These are phyloP conservation scores for Operophtera brumata DNA, from an alignment of 2,888 invertebrate species.

Conservation along the genomic window DNA sequence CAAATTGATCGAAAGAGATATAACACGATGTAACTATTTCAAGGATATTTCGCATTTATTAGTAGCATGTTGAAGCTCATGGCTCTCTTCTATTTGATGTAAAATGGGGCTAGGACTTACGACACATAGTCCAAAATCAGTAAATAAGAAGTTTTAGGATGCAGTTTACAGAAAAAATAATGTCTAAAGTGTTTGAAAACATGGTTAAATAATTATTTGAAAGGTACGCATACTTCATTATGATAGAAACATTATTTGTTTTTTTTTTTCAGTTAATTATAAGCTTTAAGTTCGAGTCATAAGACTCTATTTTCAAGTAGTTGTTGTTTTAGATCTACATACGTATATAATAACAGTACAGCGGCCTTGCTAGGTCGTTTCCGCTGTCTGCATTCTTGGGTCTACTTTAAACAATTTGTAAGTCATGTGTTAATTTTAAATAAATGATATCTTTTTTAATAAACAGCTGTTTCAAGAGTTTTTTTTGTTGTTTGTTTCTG, in stretches of 20 bases:
- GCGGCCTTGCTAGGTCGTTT: slow-evolving; percentile 74
- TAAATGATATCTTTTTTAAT: neutral
- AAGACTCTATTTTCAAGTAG: slow-evolving; percentile 20
- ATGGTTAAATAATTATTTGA: neutral
- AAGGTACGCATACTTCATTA: slow-evolving; percentile 34
- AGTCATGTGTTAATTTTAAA: neutral
- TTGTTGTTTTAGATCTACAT: slow-evolving; percentile 50
- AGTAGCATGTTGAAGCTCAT: no score
- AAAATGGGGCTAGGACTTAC: no score
- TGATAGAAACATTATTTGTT: slow-evolving; percentile 11
- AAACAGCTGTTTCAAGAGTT: neutral
- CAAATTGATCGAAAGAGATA: no score
- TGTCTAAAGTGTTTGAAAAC: neutral
- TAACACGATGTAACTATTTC: no score
- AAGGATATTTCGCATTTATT: no score
- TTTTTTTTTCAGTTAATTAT: slow-evolving; percentile 21
- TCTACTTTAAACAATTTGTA: slow-evolving; percentile 25
- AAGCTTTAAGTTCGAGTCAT: slow-evolving; percentile 21
- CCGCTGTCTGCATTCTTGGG: slow-evolving; percentile 62
- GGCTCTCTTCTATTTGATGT: no score
- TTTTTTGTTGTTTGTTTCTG: neutral
- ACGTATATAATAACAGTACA: slow-evolving; percentile 53
- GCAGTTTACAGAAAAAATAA: neutral
- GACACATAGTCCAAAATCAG: no score
- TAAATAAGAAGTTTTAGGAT: no score